phyloP scores from a whole-genome alignment of 2,797 vertebrate genomes.

The Mormyrops boulengeri region DNA sequence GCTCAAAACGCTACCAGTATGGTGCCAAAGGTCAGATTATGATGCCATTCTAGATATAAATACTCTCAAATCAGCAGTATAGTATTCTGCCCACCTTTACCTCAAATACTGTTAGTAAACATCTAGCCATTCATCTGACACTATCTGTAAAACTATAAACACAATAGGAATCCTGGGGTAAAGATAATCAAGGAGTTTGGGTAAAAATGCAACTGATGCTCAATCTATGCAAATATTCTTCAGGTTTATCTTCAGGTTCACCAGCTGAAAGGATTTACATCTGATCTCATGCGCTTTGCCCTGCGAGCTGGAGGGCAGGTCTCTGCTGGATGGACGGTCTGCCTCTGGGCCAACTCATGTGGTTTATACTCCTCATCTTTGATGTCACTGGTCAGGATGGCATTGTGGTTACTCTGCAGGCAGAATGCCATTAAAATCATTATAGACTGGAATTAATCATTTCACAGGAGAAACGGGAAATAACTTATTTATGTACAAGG shows the following conservation, averaged over 20 bases:
- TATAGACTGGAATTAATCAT: background rate
- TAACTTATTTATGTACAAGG: background rate
- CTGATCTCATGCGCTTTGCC: slow-evolving; percentile 82
- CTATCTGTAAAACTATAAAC: background rate
- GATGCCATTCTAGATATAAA: background rate
- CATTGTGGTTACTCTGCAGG: slow-evolving; percentile 28
- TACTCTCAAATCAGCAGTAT: background rate
- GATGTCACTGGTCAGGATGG: slow-evolving; percentile 79
- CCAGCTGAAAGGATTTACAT: slow-evolving; percentile 60
- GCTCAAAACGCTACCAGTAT: background rate
- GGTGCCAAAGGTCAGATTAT: background rate
- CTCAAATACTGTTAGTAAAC: background rate
- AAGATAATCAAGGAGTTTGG: background rate
- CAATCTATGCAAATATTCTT: background rate
- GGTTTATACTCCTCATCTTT: slow-evolving; percentile 97
- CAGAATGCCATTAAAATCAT: background rate
- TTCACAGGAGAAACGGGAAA: background rate
- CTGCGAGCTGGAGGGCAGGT: slow-evolving; percentile 82
- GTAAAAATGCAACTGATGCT: background rate
- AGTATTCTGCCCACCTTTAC: background rate
- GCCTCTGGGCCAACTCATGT: slow-evolving; percentile 87
- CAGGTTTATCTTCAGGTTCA: background rate
- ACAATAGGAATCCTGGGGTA: background rate
- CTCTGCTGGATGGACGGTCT: slow-evolving; percentile 80
- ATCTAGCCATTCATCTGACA: background rate